Evolutionary conservation across 2,888 invertebrate genomes (phyloP).

Genomic region (Toxonevra muliebris): DNA sequence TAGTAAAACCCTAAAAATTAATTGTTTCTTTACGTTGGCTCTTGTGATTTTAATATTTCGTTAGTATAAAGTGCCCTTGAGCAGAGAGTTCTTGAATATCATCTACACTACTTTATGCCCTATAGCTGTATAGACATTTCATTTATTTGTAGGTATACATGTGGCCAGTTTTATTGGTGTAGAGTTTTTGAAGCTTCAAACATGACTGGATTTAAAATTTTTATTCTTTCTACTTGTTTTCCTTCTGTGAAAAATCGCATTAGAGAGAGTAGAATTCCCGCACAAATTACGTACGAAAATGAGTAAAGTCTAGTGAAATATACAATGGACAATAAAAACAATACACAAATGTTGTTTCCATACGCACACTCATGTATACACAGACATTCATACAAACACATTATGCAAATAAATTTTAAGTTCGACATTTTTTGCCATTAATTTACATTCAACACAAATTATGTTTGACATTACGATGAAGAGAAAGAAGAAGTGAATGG

Average conservation of each 20-base stretch:
- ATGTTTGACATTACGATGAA: constrained; percentile 1
- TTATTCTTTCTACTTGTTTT: not conserved
- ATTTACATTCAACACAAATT: constrained; percentile 24
- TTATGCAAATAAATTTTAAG: constrained; percentile 27
- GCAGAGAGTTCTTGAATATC: no score
- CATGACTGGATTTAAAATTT: not conserved
- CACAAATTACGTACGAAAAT: not conserved
- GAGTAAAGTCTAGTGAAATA: not conserved
- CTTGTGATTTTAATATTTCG: no score
- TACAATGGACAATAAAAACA: no score
- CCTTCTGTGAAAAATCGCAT: not conserved
- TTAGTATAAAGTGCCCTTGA: no score
- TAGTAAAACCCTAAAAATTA: no score
- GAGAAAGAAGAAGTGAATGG: not conserved
- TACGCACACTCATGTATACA: not conserved
- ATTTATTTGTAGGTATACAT: no score
- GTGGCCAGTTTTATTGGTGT: no score
- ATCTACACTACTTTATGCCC: no score
- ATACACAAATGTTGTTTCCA: no score
- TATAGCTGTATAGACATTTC: no score
- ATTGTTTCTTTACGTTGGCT: no score
- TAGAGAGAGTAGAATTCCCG: not conserved
- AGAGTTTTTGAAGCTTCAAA: no score
- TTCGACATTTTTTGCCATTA: constrained; percentile 26
- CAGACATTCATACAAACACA: not conserved